Conservation (phyloP, 1,140 invertebrate species). For the fruit fly (Drosophila melanogaster) region DNA sequence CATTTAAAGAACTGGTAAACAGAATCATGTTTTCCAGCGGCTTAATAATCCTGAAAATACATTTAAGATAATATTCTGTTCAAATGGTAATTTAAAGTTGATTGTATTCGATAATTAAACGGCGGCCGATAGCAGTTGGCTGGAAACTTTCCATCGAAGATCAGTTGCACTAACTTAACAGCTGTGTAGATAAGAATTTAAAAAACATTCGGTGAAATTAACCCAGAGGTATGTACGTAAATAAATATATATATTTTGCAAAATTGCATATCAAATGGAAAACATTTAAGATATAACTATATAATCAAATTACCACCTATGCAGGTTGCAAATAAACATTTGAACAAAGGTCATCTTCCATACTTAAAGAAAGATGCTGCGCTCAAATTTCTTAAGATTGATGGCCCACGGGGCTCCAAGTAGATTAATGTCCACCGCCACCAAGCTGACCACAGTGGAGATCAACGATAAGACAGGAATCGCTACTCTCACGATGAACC, state of each 20-base stretch:
- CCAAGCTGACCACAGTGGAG: slow-evolving; percentile 79
- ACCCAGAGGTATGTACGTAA: not conserved
- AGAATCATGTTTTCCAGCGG: not conserved
- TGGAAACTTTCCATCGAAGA: slow-evolving; percentile 13
- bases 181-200: slow-evolving; percentile 8
- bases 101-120: slow-evolving; percentile 16
- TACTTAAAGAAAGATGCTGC: slow-evolving; percentile 44
- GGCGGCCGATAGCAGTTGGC: slow-evolving; percentile 2
- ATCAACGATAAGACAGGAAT: slow-evolving; percentile 88
- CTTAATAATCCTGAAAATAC: no score
- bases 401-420: not conserved
- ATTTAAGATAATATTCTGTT: no score
- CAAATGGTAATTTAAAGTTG: not conserved
- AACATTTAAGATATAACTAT: no score
- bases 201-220: not conserved
- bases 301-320: not conserved
- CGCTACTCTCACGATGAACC: slow-evolving; percentile 89
- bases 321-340: not conserved
- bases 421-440: slow-evolving; percentile 45
- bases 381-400: slow-evolving; percentile 34
- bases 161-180: slow-evolving; percentile 2
- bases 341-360: slow-evolving; percentile 11
- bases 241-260: not conserved
- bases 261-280: not conserved
- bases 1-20: no score